Conservation (phyloP, 2,797 vertebrate species). For the Anableps anableps region DNA sequence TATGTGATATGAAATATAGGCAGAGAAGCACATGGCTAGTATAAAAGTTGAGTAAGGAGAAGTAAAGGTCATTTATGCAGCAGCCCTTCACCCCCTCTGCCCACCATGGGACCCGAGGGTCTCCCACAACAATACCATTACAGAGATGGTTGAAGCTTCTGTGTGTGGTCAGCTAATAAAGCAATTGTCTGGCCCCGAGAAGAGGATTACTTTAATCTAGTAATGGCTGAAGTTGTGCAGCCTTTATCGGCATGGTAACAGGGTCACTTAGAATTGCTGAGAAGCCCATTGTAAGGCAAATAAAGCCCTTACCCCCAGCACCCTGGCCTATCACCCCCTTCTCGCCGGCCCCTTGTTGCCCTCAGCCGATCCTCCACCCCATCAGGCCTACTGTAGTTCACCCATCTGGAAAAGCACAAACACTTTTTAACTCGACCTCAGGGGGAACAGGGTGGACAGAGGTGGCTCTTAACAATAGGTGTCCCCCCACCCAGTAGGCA, state of each 20-base stretch:
- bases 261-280: constrained; percentile 58
- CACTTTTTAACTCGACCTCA: constrained; percentile 49
- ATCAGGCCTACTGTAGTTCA: constrained; percentile 62
- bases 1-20: neutral
- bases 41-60: neutral
- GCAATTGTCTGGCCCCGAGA: constrained; percentile 80
- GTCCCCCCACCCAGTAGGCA: constrained; percentile 8
- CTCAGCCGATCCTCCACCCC: constrained; percentile 54
- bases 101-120: constrained; percentile 43
- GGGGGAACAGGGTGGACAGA: constrained; percentile 15
- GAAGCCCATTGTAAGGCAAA: constrained; percentile 60
- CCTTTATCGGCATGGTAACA: constrained; percentile 64
- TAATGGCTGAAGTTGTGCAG: constrained; percentile 70
- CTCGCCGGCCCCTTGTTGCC: constrained; percentile 33
- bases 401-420: constrained; percentile 69
- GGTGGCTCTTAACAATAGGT: constrained; percentile 29
- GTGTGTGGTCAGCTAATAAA: constrained; percentile 85
- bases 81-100: constrained; percentile 14
- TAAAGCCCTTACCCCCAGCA: constrained; percentile 8
- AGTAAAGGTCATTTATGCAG: constrained; percentile 27
- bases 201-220: constrained; percentile 88
- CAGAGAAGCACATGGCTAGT: neutral
- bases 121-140: constrained; percentile 75
- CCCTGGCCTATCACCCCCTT: neutral
- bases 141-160: constrained; percentile 71